Conservation (phyloP, 1,140 invertebrate species). For the Zaprionus davidi region DNA sequence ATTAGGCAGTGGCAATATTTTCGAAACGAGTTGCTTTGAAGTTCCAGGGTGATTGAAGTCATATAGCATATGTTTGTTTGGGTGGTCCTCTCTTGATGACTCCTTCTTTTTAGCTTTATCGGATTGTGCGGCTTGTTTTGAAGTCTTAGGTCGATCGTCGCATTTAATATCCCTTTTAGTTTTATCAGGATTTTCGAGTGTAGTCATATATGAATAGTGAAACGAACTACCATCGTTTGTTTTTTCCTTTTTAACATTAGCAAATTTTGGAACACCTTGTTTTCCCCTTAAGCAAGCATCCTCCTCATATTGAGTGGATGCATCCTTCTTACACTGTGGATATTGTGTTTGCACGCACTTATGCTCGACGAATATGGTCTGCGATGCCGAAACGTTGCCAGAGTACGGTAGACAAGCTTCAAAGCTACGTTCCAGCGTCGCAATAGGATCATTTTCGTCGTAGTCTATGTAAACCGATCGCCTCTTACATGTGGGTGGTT, state of each 20-base stretch:
- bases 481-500: background rate
- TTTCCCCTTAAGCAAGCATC: no score
- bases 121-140: background rate
- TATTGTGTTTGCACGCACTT: constrained; percentile 9
- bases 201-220: no score
- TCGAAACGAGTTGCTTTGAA: no score
- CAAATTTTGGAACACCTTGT: background rate
- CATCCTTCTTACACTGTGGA: background rate
- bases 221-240: background rate
- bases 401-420: background rate
- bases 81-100: no score
- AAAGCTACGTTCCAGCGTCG: constrained; percentile 13
- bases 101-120: no score
- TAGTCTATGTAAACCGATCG: constrained; percentile 14
- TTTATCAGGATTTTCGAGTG: no score
- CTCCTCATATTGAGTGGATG: constrained; percentile 2
- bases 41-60: no score
- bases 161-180: no score
- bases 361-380: constrained; percentile 24
- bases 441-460: constrained; percentile 18
- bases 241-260: background rate
- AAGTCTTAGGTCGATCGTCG: background rate
- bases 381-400: background rate
- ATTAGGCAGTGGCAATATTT: no score
- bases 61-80: no score